Evolutionary conservation across 1,140 invertebrate species (phyloP).

Genomic region (Drosophila obscura): DNA sequence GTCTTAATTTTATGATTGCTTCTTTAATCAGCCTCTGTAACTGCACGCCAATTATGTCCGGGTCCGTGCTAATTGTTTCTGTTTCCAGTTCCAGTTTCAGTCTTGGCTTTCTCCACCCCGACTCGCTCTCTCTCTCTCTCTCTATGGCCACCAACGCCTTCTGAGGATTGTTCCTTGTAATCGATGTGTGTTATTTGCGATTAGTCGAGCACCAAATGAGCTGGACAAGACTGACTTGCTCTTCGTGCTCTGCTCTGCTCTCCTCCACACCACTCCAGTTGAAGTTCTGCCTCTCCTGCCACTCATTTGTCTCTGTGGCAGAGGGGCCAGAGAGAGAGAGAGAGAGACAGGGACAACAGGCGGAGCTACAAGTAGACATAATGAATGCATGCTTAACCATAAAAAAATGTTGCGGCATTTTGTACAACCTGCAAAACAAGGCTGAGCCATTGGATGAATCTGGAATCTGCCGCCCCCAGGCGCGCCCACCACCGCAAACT

Average conservation of each 20-base stretch:
- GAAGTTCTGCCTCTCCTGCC: not conserved
- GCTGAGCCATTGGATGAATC: conserved; percentile 27
- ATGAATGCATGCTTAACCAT: conserved; percentile 71
- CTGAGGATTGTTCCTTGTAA: conserved; percentile 37
- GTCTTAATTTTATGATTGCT: conserved; percentile 82
- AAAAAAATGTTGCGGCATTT: conserved; percentile 74
- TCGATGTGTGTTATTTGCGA: conserved; percentile 73
- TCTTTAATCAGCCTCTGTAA: conserved; percentile 78
- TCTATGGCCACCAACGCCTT: conserved; percentile 21
- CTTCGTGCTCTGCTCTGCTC: conserved; percentile 12
- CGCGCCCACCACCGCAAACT: conserved; percentile 26
- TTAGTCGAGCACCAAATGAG: conserved; percentile 69
- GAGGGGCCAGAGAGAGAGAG: not conserved
- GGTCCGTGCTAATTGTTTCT: conserved; percentile 77
- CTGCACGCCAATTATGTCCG: conserved; percentile 77
- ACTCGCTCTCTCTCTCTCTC: conserved; percentile 7
- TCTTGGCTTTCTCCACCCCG: conserved; percentile 9
- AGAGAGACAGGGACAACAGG: no score
- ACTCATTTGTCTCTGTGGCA: not conserved
- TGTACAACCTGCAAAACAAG: conserved; percentile 56
- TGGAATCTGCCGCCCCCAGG: no score
- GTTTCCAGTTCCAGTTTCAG: conserved; percentile 34
- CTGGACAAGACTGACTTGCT: conserved; percentile 6
- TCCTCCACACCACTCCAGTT: not conserved
- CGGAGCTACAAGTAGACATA: conserved; percentile 15